A percentile compares a stretch with the other conserved stretches of the same genome.
These are phyloP conservation scores for Brachionus rotundiformis DNA, from an alignment of 1,140 invertebrate species.

Conservation along the genomic window DNA sequence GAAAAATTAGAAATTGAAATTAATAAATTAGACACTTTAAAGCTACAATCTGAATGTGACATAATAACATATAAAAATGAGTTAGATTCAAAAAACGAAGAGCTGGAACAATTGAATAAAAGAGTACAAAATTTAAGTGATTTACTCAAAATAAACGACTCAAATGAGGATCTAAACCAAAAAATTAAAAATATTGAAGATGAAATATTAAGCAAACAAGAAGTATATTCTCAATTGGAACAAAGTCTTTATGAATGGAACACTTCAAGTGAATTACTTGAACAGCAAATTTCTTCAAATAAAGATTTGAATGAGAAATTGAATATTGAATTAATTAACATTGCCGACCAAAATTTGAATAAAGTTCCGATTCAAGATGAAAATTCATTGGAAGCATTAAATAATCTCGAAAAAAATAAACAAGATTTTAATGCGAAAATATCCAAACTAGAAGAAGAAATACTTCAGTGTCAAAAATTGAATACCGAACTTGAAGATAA, in stretches of 20 bases:
- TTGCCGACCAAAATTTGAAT: too few relatives aligned
- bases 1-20: neutral
- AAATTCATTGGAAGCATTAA: neutral
- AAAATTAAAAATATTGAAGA: neutral
- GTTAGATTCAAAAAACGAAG: neutral
- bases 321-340: too few relatives aligned
- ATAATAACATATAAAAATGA: conserved; percentile 18
- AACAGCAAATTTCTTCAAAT: too few relatives aligned
- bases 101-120: neutral
- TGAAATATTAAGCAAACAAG: neutral
- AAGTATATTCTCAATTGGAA: too few relatives aligned
- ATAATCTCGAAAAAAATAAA: neutral
- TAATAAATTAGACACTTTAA: conserved; percentile 15
- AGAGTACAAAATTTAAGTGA: neutral
- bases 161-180: neutral
- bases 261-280: too few relatives aligned
- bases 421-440: neutral
- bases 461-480: neutral
- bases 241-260: too few relatives aligned
- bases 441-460: neutral
- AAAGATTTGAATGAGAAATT: too few relatives aligned
- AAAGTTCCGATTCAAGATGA: too few relatives aligned
- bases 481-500: neutral
- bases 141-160: neutral
- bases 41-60: conserved; percentile 48